phyloP scores from a whole-genome alignment of 2,113 vertebrate genomes.

The Neopipo cinnamomea region DNA sequence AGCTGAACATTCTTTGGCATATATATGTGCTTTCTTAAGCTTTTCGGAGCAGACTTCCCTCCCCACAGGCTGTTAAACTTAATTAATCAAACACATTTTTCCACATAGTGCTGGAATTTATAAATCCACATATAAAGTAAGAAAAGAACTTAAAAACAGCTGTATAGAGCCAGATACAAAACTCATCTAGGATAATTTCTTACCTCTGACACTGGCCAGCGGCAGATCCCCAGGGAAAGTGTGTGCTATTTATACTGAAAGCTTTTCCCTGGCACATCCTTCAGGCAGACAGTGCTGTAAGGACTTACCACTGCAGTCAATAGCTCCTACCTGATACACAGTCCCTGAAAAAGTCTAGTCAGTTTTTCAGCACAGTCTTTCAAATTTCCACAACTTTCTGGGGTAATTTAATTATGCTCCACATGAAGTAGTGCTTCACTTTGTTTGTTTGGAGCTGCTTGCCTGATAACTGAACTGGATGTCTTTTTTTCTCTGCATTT shows the following conservation, averaged over 20 bases:
- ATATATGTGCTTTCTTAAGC: background rate
- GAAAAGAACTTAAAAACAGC: background rate
- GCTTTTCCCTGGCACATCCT: background rate
- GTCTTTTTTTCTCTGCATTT: background rate
- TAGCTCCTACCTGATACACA: background rate
- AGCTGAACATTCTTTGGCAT: background rate
- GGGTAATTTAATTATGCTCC: background rate
- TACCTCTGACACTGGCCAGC: background rate
- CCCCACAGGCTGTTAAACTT: background rate
- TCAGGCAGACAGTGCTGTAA: background rate
- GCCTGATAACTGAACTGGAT: background rate
- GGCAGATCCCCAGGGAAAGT: background rate
- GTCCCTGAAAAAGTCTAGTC: background rate
- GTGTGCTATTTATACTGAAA: background rate
- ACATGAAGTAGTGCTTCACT: background rate
- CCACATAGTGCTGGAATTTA: background rate
- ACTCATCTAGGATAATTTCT: background rate
- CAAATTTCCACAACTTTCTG: background rate
- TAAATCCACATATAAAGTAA: background rate
- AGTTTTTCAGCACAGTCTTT: background rate
- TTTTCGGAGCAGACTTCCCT: background rate
- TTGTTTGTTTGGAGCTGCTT: background rate
- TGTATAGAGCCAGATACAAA: background rate
- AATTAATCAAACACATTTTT: constrained; percentile 17
- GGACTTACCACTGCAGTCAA: background rate